Evolutionary conservation across 2,888 invertebrate genomes (phyloP).

Genomic region (Dyspetes luteomarginatus): DNA sequence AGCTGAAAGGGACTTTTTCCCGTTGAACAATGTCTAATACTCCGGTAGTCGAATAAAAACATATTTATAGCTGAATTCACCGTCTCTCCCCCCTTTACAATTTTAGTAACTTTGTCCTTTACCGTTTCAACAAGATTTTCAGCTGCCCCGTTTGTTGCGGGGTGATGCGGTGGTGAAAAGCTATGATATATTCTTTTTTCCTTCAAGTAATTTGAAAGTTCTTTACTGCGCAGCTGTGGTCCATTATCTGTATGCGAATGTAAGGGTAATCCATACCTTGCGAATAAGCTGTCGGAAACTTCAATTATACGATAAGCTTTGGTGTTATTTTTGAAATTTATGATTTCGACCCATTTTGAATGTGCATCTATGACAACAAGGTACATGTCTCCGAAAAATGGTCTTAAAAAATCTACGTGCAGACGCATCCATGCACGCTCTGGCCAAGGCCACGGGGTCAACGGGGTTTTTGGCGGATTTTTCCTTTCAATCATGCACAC

Average conservation of each 20-base stretch:
- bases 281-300: constrained; percentile 14
- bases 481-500: constrained; percentile 8
- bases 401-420: constrained; percentile 31
- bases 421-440: constrained; percentile 13
- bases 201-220: background rate
- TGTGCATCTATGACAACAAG: constrained; percentile 39
- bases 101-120: constrained; percentile 55
- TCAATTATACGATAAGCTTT: background rate
- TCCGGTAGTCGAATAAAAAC: constrained; percentile 59
- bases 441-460: constrained; percentile 34
- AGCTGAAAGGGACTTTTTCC: constrained; percentile 36
- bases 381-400: background rate
- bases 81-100: constrained; percentile 38
- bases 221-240: background rate
- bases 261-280: background rate
- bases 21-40: constrained; percentile 51
- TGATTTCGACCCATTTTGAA: constrained; percentile 43
- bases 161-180: background rate
- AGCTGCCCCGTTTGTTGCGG: constrained; percentile 36
- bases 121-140: constrained; percentile 56
- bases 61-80: constrained; percentile 23
- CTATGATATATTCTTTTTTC: background rate
- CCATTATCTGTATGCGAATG: background rate
- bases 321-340: too few relatives aligned
- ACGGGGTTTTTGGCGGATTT: constrained; percentile 7